Conservation (phyloP, 2,888 invertebrate species). For the Homarus gammarus region DNA sequence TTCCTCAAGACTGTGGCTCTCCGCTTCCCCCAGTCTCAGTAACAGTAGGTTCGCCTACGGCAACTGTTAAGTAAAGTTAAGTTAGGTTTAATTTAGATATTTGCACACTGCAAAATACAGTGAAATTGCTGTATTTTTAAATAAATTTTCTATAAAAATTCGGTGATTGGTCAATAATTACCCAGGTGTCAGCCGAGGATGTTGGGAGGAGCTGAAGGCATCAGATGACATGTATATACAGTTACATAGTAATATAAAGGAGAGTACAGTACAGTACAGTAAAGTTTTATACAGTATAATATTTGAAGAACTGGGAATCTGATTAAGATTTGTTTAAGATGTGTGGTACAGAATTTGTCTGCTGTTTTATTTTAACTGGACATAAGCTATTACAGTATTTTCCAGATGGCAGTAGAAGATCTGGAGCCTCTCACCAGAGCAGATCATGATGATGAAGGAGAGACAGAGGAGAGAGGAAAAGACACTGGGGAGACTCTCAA, state of each 20-base stretch:
- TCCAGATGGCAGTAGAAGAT: conserved; percentile 54
- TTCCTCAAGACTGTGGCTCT: not conserved
- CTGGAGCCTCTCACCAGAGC: conserved; percentile 51
- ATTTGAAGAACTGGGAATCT: not conserved
- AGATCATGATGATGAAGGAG: not conserved
- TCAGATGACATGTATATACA: not conserved
- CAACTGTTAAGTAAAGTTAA: no score
- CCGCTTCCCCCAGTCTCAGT: no score
- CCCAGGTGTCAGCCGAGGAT: no score
- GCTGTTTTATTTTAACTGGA: not conserved
- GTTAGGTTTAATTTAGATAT: no score
- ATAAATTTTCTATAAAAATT: no score
- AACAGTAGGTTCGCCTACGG: no score
- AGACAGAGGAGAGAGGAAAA: not conserved
- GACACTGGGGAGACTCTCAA: not conserved
- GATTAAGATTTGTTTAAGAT: not conserved
- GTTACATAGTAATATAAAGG: not conserved
- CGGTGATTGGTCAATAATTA: no score
- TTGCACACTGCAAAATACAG: no score
- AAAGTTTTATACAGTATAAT: not conserved
- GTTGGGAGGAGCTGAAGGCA: no score
- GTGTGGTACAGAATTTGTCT: not conserved
- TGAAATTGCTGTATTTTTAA: no score
- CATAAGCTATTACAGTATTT: not conserved
- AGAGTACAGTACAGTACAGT: not conserved